These are phyloP conservation scores for Acipenser ruthenus DNA, from an alignment of 2,797 vertebrate genomes.

Conservation along the genomic window DNA sequence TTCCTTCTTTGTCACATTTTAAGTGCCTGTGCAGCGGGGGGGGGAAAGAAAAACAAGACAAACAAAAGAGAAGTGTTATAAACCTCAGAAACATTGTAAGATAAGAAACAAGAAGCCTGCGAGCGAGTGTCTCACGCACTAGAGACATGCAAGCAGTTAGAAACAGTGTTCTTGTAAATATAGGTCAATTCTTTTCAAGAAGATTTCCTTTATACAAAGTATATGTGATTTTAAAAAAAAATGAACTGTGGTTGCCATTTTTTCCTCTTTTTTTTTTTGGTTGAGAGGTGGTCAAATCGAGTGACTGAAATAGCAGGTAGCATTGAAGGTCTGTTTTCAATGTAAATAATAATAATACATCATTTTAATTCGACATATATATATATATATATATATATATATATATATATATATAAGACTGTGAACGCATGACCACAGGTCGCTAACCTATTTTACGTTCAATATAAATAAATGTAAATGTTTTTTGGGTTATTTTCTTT, in stretches of 20 bases:
- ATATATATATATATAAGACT: constrained; percentile 54
- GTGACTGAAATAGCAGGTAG: constrained; percentile 80
- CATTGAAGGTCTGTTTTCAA: constrained; percentile 80
- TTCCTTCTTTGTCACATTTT: constrained; percentile 87
- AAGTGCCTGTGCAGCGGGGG: constrained; percentile 90
- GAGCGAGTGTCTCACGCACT: constrained; percentile 69
- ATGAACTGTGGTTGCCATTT: constrained; percentile 84
- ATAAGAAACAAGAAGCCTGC: constrained; percentile 52
- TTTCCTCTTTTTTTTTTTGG: constrained; percentile 55
- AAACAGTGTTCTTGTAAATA: constrained; percentile 88
- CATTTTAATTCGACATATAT: too few relatives aligned
- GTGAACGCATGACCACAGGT: constrained; percentile 85
- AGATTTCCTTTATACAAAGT: constrained; percentile 81
- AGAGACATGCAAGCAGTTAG: constrained; percentile 64
- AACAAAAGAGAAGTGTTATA: constrained; percentile 66
- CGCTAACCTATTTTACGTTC: constrained; percentile 79
- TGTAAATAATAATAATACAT: constrained; percentile 77
- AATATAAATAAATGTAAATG: constrained; percentile 79
- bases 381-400: too few relatives aligned
- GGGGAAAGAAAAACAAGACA: constrained; percentile 50
- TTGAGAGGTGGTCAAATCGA: constrained; percentile 81
- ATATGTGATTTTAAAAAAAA: constrained; percentile 77
- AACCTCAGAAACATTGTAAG: constrained; percentile 50
- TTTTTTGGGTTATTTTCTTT: too few relatives aligned
- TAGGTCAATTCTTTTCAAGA: constrained; percentile 82